Percentiles rank a stretch among this genome's conserved stretches.
Conservation (phyloP, 37 sponge, comb jelly and placozoan species). For the Halichondria panicea region DNA sequence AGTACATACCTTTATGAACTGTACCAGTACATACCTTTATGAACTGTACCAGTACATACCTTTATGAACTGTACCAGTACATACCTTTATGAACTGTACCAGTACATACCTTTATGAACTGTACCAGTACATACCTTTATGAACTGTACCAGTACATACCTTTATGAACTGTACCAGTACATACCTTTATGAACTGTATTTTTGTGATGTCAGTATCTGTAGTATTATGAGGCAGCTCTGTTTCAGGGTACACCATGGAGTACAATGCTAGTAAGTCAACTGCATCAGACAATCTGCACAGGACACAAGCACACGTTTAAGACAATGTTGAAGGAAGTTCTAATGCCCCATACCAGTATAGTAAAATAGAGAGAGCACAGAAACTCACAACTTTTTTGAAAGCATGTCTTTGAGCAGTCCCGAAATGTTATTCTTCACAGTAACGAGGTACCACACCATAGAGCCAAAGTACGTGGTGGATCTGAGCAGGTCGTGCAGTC, state of each 20-base stretch:
- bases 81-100: too few relatives aligned
- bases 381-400: constrained; percentile 9
- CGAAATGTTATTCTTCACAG: constrained; percentile 5
- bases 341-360: neutral
- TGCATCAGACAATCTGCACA: constrained; percentile 41
- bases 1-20: too few relatives aligned
- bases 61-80: too few relatives aligned
- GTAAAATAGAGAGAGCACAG: neutral
- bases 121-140: too few relatives aligned
- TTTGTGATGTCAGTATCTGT: too few relatives aligned
- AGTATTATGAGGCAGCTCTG: constrained; percentile 9
- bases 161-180: too few relatives aligned
- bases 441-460: constrained; percentile 74
- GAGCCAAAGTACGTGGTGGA: constrained; percentile 85
- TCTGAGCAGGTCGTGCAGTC: constrained; percentile 40
- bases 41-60: too few relatives aligned
- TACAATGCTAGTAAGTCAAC: constrained; percentile 48
- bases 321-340: neutral
- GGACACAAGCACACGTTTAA: constrained; percentile 1
- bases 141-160: too few relatives aligned
- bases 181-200: too few relatives aligned
- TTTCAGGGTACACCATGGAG: constrained; percentile 52
- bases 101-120: too few relatives aligned
- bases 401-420: constrained; percentile 50
- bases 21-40: too few relatives aligned